Evolutionary conservation across 2,113 vertebrate species (phyloP).

Genomic region (Tonatia bakeri): DNA sequence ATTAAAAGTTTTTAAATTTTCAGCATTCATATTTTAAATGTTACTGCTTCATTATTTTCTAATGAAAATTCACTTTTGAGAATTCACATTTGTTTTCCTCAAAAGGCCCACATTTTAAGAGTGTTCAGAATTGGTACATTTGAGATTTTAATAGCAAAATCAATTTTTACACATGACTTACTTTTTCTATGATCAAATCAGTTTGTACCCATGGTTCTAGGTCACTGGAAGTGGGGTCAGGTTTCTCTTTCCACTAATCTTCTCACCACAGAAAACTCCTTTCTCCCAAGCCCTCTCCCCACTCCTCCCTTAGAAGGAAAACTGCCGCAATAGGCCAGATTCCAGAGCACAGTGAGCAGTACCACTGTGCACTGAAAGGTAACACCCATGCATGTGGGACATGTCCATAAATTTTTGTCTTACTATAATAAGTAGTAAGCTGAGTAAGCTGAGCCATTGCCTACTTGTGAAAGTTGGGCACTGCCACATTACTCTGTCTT

Average conservation of each 20-base stretch:
- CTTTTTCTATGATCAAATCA: not conserved
- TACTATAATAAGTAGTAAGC: not conserved
- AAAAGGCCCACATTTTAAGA: not conserved
- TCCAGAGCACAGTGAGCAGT: not conserved
- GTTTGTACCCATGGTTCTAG: not conserved
- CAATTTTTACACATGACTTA: not conserved
- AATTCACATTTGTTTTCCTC: not conserved
- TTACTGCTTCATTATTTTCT: not conserved
- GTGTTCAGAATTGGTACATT: not conserved
- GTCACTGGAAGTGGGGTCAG: not conserved
- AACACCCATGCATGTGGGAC: not conserved
- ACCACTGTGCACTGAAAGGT: not conserved
- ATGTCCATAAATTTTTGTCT: not conserved
- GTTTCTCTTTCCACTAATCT: not conserved
- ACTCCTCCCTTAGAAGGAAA: not conserved
- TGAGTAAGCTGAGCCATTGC: not conserved
- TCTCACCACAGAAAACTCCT: not conserved
- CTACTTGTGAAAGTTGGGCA: not conserved
- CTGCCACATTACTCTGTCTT: not conserved
- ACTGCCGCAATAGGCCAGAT: not conserved
- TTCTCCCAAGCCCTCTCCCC: not conserved
- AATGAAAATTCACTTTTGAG: not conserved
- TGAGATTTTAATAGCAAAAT: not conserved
- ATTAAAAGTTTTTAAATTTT: not conserved
- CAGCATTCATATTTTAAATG: not conserved